Conservation (phyloP, 92 coral and sea anemone genomes). For the Pocillopora grandis region DNA sequence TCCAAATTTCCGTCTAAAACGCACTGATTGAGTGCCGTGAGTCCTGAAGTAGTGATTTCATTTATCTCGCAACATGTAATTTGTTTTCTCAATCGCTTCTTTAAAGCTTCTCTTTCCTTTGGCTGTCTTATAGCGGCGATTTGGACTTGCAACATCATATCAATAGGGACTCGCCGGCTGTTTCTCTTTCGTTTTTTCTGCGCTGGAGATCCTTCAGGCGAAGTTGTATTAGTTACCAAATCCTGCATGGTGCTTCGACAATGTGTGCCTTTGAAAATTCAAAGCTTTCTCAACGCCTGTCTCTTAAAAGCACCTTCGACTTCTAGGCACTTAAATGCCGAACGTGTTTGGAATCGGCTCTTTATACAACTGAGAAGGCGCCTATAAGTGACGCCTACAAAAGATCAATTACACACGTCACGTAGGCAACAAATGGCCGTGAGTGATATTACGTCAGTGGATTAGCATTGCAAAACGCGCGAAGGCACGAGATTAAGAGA, state of each 20-base stretch:
- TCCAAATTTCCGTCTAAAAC: slow-evolving; percentile 89
- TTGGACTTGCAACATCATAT: slow-evolving; percentile 62
- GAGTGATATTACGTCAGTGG: slow-evolving; percentile 23
- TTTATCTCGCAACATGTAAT: slow-evolving; percentile 78
- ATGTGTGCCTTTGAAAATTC: not conserved
- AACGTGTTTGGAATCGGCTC: not conserved
- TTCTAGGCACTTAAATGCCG: not conserved
- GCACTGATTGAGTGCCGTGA: slow-evolving; percentile 94
- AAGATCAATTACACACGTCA: slow-evolving; percentile 24
- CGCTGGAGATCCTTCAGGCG: slow-evolving; percentile 25
- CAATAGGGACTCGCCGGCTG: slow-evolving; percentile 61
- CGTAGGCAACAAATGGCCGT: slow-evolving; percentile 1
- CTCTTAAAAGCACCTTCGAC: not conserved
- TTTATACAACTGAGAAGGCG: slow-evolving; percentile 8
- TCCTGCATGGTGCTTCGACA: slow-evolving; percentile 28
- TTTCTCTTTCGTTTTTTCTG: slow-evolving; percentile 23
- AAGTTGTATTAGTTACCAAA: not conserved
- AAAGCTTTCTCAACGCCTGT: no score
- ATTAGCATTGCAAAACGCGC: slow-evolving; percentile 12
- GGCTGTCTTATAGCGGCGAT: slow-evolving; percentile 53
- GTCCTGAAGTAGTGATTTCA: slow-evolving; percentile 87
- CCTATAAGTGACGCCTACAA: not conserved
- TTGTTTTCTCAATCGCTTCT: slow-evolving; percentile 69
- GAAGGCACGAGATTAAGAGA: not conserved
- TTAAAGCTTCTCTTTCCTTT: slow-evolving; percentile 60